Evolutionary conservation across 2,888 invertebrate genomes (phyloP), one percentile per base, ranked within the genome.

Genomic region (Torymus tubicola): DNA sequence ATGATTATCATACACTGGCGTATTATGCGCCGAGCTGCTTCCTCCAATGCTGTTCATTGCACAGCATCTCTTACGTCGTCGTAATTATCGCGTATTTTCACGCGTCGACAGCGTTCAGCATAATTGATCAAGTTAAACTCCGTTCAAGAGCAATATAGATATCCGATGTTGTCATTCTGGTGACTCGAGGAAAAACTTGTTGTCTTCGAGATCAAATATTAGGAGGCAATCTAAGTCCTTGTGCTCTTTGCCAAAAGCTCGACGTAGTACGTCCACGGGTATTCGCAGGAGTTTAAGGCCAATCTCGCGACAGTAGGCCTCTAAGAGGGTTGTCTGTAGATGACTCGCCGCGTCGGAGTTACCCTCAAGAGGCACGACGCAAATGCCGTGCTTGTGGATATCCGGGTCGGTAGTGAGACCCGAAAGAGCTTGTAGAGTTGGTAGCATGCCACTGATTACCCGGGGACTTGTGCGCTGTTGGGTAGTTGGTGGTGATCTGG

Each of bases 241-340:
- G 82, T 87, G 85, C 50, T 85, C 84, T 2, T 86, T 83, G 21
- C 89, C 88, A 42, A 89, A 79, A 50, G 85, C 84, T 5, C 85
- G 78, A 18, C 84, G 81, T 52, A 89, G 85, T 24, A 82, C 84
- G 18, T 86, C 83, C 52, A 83, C 84, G 53, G 87, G 91, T 89
- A 94, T 95, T 92, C 95, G 94, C 83, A 96, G 93, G 73, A 95
- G 94, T 86, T 95, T 94, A 87, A 96, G 96, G 84, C 94, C 95
- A 83, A 95, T 95, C 90, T 96, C 96, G 58, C 93, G 94, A 90
- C 96, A 96, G 89, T 95, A 95, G 0, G 96, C 96, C 87, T 95
- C 95, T 53, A 96, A 91, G 0, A 96, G 91, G 5, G 96, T 95
- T 87, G 95, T 95, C 86, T 96, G 95, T 93, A 96, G 95, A 87